phyloP scores from a whole-genome alignment of 1,140 invertebrate species.

The Drosophila melanogaster region DNA sequence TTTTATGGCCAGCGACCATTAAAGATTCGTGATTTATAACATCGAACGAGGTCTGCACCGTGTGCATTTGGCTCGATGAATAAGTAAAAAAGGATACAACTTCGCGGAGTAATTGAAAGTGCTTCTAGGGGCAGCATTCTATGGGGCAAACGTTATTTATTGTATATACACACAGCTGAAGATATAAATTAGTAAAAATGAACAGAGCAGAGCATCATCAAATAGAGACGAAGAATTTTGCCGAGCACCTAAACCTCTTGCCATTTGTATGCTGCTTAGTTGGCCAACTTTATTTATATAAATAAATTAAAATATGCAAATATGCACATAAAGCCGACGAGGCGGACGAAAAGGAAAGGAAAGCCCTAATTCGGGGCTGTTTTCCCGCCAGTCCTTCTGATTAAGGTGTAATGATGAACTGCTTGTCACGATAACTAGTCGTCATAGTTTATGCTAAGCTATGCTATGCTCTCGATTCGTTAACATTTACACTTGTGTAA shows the following conservation, averaged over 20 bases:
- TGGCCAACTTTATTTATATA: constrained; percentile 44
- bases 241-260: neutral
- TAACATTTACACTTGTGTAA: too few species aligned
- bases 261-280: constrained; percentile 6
- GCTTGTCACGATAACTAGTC: too few species aligned
- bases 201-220: neutral
- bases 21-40: constrained; percentile 68
- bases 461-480: too few species aligned
- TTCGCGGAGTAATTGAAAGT: constrained; percentile 21
- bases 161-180: neutral
- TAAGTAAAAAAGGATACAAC: constrained; percentile 28
- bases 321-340: constrained; percentile 39
- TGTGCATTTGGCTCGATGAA: constrained; percentile 13
- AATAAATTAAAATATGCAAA: constrained; percentile 61
- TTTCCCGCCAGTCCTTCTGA: constrained; percentile 25
- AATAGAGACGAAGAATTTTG: neutral
- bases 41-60: constrained; percentile 23
- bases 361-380: constrained; percentile 22
- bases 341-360: constrained; percentile 7
- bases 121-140: constrained; percentile 4
- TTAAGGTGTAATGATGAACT: too few species aligned
- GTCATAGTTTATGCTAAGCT: too few species aligned
- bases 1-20: constrained; percentile 51
- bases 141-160: constrained; percentile 2
- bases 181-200: too few species aligned